phyloP scores from a whole-genome alignment of 2,888 invertebrate genomes.

The Polylopha cassiicola region DNA sequence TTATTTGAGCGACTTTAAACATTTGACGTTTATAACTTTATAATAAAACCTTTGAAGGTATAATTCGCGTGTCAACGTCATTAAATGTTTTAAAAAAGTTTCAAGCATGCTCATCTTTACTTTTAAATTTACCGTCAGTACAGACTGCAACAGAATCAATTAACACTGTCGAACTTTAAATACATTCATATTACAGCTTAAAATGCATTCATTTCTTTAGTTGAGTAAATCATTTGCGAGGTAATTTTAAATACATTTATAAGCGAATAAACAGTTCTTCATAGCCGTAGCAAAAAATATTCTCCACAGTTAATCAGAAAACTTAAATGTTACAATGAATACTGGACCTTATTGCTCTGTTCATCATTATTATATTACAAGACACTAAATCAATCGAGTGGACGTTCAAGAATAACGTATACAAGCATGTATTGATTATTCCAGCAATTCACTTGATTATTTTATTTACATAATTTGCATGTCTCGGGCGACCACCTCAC shows the following conservation, averaged over 20 bases:
- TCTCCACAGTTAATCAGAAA: slow-evolving; percentile 14
- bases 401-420: slow-evolving; percentile 21
- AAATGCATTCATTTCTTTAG: neutral
- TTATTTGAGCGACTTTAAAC: slow-evolving; percentile 49
- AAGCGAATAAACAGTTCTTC: no score
- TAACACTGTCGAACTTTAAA: no score
- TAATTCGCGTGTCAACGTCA: no score
- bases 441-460: slow-evolving; percentile 31
- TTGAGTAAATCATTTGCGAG: neutral
- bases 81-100: no score
- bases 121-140: no score
- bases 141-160: no score
- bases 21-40: slow-evolving; percentile 50
- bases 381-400: slow-evolving; percentile 22
- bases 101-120: no score
- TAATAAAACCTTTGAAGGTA: slow-evolving; percentile 42
- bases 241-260: no score
- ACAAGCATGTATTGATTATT: slow-evolving; percentile 21
- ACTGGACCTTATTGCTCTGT: slow-evolving; percentile 15
- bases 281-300: slow-evolving; percentile 3
- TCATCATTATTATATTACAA: slow-evolving; percentile 22
- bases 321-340: slow-evolving; percentile 12
- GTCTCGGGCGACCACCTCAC: slow-evolving; percentile 35
- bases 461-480: slow-evolving; percentile 45
- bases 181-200: neutral